Evolutionary conservation across 2,888 invertebrate genomes (phyloP).

Genomic region (Drosophila putrida): DNA sequence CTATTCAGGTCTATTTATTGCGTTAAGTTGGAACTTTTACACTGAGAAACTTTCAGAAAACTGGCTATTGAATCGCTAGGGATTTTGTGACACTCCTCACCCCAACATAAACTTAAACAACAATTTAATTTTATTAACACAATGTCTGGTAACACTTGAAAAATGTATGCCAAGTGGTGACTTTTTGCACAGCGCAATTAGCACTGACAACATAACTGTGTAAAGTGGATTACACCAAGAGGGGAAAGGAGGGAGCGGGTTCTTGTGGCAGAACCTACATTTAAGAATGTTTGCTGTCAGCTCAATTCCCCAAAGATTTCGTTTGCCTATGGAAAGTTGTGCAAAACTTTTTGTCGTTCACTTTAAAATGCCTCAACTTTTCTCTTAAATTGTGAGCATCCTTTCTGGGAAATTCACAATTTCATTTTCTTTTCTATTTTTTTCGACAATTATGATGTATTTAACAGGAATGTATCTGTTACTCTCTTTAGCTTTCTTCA

Average conservation of each 20-base stretch:
- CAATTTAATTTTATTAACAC: constrained; percentile 59
- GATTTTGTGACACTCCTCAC: not conserved
- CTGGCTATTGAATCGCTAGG: constrained; percentile 4
- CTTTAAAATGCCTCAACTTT: constrained; percentile 31
- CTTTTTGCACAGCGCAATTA: constrained; percentile 49
- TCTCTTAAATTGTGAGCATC: constrained; percentile 20
- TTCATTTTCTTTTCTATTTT: not conserved
- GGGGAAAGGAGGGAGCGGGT: not conserved
- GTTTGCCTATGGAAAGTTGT: constrained; percentile 12
- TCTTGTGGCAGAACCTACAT: constrained; percentile 11
- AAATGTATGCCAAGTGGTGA: constrained; percentile 56
- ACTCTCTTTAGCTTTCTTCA: constrained; percentile 14
- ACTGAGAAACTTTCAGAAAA: not conserved
- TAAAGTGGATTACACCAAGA: not conserved
- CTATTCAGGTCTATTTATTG: not conserved
- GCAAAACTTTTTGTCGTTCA: constrained; percentile 17
- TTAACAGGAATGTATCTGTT: constrained; percentile 4
- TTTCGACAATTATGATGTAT: constrained; percentile 54
- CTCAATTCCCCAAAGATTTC: constrained; percentile 39
- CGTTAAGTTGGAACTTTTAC: not conserved
- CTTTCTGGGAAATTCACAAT: constrained; percentile 12
- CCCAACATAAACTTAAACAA: constrained; percentile 4
- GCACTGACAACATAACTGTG: constrained; percentile 39
- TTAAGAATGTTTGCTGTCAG: constrained; percentile 34
- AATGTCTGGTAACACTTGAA: constrained; percentile 40